phyloP scores from a whole-genome alignment of 2,113 vertebrate genomes.

The Galeopterus variegatus region DNA sequence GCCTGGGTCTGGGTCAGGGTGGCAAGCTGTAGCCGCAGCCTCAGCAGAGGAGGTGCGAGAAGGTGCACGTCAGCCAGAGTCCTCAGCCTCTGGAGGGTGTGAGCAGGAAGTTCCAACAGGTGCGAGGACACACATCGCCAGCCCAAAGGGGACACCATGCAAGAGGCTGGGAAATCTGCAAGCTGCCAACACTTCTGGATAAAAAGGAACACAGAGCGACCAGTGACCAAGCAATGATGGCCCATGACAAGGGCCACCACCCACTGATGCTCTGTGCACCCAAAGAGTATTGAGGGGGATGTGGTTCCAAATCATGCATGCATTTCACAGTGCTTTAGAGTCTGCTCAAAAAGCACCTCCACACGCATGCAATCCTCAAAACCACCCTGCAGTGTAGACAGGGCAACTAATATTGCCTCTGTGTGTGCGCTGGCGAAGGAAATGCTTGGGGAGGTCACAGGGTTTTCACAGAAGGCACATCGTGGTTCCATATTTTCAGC shows the following conservation, averaged over 20 bases:
- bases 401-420: not conserved
- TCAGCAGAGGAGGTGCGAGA: not conserved
- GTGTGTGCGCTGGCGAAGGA: not conserved
- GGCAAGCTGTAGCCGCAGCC: not conserved
- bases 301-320: accelerated
- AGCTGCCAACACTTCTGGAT: not conserved
- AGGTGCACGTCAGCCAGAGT: not conserved
- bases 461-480: not conserved
- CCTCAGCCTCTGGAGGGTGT: not conserved
- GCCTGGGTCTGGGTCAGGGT: not conserved
- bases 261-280: accelerated
- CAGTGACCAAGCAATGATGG: not conserved
- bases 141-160: not conserved
- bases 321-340: not conserved
- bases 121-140: not conserved
- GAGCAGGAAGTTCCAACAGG: conserved; percentile 53
- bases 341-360: not conserved
- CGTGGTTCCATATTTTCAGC: not conserved
- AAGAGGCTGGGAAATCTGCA: not conserved
- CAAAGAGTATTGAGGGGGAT: not conserved
- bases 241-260: not conserved
- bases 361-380: not conserved
- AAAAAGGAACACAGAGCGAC: not conserved
- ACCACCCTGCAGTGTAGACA: accelerated
- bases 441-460: not conserved